Evolutionary conservation across 2,113 vertebrate genomes (phyloP).

Genomic region (Trematomus loennbergii): DNA sequence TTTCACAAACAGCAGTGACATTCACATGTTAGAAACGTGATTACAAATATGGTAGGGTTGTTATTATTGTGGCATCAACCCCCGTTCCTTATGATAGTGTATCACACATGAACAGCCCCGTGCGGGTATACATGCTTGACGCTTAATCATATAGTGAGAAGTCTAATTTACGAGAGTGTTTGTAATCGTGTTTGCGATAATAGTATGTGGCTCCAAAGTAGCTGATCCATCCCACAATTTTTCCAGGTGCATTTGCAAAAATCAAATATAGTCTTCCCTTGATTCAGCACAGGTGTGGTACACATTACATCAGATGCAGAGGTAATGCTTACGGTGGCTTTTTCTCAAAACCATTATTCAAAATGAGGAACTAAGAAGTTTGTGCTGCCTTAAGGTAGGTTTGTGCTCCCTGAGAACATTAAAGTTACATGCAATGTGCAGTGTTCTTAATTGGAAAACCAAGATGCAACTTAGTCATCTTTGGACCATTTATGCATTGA

Average conservation of each 20-base stretch:
- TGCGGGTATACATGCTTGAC: neutral
- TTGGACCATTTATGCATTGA: neutral
- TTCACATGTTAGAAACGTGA: neutral
- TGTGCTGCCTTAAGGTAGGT: too few relatives aligned
- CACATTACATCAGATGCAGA: neutral
- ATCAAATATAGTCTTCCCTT: neutral
- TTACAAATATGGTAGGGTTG: neutral
- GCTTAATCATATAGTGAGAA: neutral
- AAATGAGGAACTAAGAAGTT: neutral
- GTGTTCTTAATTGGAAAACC: too few relatives aligned
- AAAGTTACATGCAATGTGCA: too few relatives aligned
- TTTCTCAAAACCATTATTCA: neutral
- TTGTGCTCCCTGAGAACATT: too few relatives aligned
- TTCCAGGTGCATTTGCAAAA: neutral
- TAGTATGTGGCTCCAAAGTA: neutral
- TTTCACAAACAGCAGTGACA: constrained; percentile 16
- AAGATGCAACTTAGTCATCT: neutral
- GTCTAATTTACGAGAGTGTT: constrained; percentile 18
- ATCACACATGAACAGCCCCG: neutral
- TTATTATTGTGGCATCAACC: neutral
- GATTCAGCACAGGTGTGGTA: constrained; percentile 15
- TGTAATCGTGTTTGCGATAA: neutral
- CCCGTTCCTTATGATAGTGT: neutral
- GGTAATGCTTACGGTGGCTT: neutral
- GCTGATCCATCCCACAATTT: neutral